Evolutionary conservation across 2,797 vertebrate genomes (phyloP).

Genomic region (Protonibea diacanthus): DNA sequence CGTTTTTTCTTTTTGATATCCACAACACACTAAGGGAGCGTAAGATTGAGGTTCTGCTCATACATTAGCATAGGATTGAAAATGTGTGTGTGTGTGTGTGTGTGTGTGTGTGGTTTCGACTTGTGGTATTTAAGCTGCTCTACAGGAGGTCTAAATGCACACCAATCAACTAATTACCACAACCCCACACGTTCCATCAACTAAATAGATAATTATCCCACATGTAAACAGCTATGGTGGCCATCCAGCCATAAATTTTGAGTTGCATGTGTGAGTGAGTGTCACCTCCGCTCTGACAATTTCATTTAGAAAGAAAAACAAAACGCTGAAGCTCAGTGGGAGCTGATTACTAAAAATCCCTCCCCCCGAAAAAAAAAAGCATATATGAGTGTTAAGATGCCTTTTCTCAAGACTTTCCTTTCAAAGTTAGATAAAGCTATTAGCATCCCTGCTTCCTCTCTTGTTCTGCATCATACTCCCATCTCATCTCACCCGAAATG

Average conservation of each 20-base stretch:
- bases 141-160: slow-evolving; percentile 11
- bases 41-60: slow-evolving; percentile 1
- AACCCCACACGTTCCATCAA: slow-evolving; percentile 17
- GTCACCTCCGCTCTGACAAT: slow-evolving; percentile 2
- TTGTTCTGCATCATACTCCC: slow-evolving; percentile 13
- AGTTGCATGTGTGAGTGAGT: neutral
- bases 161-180: slow-evolving; percentile 39
- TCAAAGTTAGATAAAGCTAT: slow-evolving; percentile 51
- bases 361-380: neutral
- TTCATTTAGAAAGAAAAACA: slow-evolving; percentile 17
- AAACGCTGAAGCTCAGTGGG: neutral
- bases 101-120: neutral
- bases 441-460: slow-evolving; percentile 32
- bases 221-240: slow-evolving; percentile 11
- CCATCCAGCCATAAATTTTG: slow-evolving; percentile 16
- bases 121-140: slow-evolving; percentile 7
- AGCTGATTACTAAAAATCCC: slow-evolving; percentile 27
- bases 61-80: neutral
- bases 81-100: neutral
- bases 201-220: slow-evolving; percentile 36
- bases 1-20: neutral
- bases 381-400: slow-evolving; percentile 2
- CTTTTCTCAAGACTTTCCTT: slow-evolving; percentile 36
- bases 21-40: neutral
- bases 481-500: slow-evolving; percentile 53